These are phyloP conservation scores for Zaprionus obscuricornis DNA, from an alignment of 2,888 invertebrate genomes.

Conservation along the genomic window DNA sequence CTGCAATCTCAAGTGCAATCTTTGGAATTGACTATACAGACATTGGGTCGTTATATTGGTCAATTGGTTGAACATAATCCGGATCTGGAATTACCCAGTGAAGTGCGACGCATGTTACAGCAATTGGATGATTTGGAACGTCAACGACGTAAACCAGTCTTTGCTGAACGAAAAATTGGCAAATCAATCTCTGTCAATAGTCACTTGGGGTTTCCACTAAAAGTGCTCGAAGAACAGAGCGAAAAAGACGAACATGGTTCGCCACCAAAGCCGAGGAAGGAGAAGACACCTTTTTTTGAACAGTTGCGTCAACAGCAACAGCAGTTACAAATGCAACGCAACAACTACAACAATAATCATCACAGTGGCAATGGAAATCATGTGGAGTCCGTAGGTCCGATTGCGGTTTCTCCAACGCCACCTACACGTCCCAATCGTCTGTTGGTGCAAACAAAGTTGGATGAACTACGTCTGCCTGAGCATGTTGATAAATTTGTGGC, in stretches of 20 bases:
- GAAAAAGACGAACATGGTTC: constrained; percentile 84
- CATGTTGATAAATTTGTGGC: constrained; percentile 80
- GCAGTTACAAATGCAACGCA: constrained; percentile 42
- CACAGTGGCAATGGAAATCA: constrained; percentile 48
- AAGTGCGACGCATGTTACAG: constrained; percentile 89
- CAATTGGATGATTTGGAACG: constrained; percentile 85
- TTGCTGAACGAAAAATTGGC: constrained; percentile 82
- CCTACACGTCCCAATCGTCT: constrained; percentile 78
- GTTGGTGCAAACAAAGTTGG: constrained; percentile 71
- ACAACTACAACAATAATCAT: constrained; percentile 14
- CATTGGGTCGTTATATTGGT: constrained; percentile 89
- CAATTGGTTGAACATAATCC: constrained; percentile 87
- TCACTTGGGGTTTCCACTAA: constrained; percentile 83
- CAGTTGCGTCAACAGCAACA: constrained; percentile 87
- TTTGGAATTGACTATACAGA: constrained; percentile 89
- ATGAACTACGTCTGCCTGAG: constrained; percentile 80
- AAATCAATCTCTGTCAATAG: constrained; percentile 83
- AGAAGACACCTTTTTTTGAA: constrained; percentile 87
- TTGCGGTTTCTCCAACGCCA: constrained; percentile 37
- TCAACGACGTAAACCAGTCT: constrained; percentile 82
- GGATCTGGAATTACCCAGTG: constrained; percentile 88
- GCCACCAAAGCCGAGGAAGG: constrained; percentile 82
- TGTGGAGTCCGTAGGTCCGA: no score
- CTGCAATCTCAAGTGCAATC: constrained; percentile 89
- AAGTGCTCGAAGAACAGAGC: constrained; percentile 83